A percentile compares a stretch with the other conserved stretches of the same genome.
Evolutionary conservation across 2,113 vertebrate genomes (phyloP).

Genomic region (Sprattus sprattus): DNA sequence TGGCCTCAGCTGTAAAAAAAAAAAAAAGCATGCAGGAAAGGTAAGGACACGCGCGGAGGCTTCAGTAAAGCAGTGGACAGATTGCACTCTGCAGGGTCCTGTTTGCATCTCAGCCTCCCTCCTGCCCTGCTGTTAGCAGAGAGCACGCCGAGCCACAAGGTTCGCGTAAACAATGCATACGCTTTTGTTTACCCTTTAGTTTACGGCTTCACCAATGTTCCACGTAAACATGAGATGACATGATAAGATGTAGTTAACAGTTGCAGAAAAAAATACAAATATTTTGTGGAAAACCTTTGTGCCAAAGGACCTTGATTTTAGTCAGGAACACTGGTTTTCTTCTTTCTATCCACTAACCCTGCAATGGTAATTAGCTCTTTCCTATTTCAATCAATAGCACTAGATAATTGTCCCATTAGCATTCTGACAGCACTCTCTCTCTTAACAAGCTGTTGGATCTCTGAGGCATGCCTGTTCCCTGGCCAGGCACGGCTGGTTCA

Average conservation of each 20-base stretch:
- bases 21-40: conserved; percentile 7
- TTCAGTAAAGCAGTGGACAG: conserved; percentile 19
- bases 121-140: neutral
- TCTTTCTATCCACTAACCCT: neutral
- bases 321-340: neutral
- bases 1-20: conserved; percentile 5
- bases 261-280: neutral
- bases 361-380: conserved; percentile 41
- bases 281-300: neutral
- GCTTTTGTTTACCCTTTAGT: neutral
- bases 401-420: conserved; percentile 50
- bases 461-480: conserved; percentile 37
- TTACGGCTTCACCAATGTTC: neutral
- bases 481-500: conserved; percentile 56
- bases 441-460: conserved; percentile 48
- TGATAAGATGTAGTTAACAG: neutral
- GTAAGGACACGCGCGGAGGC: neutral
- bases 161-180: conserved; percentile 2
- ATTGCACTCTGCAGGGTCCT: conserved; percentile 15
- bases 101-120: conserved; percentile 13
- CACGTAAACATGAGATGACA: neutral
- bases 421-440: conserved; percentile 51
- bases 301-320: neutral
- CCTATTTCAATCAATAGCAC: conserved; percentile 45
- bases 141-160: neutral